A percentile compares a stretch with the other conserved stretches of the same genome.
Conservation (phyloP, 1,140 invertebrate genomes). For the Thrips palmi region DNA sequence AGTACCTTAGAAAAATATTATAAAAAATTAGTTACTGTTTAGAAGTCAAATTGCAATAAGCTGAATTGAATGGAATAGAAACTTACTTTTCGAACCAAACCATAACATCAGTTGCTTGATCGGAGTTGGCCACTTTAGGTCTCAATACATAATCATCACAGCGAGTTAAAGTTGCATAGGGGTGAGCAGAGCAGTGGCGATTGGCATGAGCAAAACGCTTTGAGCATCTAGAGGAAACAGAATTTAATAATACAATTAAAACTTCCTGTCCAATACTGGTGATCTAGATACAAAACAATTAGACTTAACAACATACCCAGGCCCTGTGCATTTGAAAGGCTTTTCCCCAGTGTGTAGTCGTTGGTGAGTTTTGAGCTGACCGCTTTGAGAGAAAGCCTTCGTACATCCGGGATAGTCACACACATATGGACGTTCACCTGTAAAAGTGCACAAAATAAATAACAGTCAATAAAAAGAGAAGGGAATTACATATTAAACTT, state of each 20-base stretch:
- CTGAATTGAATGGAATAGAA: background rate
- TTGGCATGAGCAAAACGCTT: constrained; percentile 69
- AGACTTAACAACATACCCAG: constrained; percentile 29
- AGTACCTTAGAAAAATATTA: constrained; percentile 3
- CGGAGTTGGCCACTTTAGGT: constrained; percentile 28
- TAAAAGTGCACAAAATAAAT: constrained; percentile 19
- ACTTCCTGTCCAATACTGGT: background rate
- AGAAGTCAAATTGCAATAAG: constrained; percentile 3
- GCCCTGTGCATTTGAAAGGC: constrained; percentile 52
- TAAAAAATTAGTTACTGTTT: background rate
- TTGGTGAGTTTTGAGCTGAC: constrained; percentile 69
- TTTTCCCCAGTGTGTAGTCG: constrained; percentile 66
- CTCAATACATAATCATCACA: constrained; percentile 32
- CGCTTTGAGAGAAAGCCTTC: constrained; percentile 63
- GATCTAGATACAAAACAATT: background rate
- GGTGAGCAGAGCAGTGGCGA: constrained; percentile 49
- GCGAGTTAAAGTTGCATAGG: constrained; percentile 33
- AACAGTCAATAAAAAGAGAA: constrained; percentile 14
- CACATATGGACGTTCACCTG: constrained; percentile 57
- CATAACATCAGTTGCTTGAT: constrained; percentile 32
- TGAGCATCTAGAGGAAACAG: constrained; percentile 24
- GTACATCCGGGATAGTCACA: constrained; percentile 63
- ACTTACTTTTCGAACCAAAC: constrained; percentile 35
- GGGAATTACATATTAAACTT: too few species aligned
- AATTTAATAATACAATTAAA: constrained; percentile 9